phyloP scores from a whole-genome alignment of 2,888 invertebrate genomes.

The Colletes collaris region DNA sequence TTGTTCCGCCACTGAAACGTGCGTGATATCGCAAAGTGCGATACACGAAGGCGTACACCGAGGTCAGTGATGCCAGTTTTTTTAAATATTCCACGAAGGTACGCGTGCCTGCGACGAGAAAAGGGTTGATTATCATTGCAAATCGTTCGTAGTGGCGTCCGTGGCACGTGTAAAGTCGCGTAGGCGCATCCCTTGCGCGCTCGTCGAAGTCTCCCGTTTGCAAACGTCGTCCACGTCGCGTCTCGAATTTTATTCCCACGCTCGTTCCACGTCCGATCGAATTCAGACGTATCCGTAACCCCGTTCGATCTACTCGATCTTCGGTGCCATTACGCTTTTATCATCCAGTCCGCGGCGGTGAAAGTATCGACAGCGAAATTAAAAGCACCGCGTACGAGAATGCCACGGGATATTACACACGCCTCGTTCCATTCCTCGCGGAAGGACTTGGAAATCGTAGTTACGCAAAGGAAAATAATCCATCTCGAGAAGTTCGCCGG shows the following conservation, averaged over 20 bases:
- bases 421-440: constrained; percentile 7
- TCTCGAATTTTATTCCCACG: not conserved
- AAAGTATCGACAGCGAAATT: constrained; percentile 48
- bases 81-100: constrained; percentile 48
- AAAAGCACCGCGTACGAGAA: constrained; percentile 30
- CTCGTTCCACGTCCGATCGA: too few species aligned
- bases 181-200: constrained; percentile 46
- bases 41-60: constrained; percentile 28
- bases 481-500: not conserved
- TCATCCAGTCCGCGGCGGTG: constrained; percentile 10
- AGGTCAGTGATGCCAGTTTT: constrained; percentile 57
- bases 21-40: not conserved
- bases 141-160: constrained; percentile 47
- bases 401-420: constrained; percentile 21
- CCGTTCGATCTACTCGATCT: not conserved
- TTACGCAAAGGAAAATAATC: too few species aligned
- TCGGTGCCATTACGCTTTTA: not conserved
- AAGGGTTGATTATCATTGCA: constrained; percentile 67
- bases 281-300: too few species aligned
- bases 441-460: not conserved
- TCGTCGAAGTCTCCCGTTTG: constrained; percentile 64
- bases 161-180: constrained; percentile 25
- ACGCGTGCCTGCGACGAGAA: constrained; percentile 1
- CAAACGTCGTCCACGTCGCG: not conserved
- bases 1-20: constrained; percentile 1